A percentile compares a stretch with the other conserved stretches of the same genome.
Conservation (phyloP, 2,113 vertebrate genomes). For the Tauraco erythrolophus region DNA sequence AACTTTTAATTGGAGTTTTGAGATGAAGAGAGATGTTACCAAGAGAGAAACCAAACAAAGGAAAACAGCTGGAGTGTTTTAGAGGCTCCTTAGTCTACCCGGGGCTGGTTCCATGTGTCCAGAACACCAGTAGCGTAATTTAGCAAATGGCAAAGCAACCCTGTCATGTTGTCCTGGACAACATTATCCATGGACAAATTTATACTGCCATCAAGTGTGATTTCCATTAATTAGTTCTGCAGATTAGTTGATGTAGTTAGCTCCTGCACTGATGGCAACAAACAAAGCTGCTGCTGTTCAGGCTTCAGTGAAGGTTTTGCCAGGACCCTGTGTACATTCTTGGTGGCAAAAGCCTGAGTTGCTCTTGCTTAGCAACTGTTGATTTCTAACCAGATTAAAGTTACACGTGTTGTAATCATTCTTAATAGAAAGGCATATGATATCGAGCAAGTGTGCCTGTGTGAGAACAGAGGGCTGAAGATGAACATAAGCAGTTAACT, state of each 20-base stretch:
- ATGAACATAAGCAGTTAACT: background rate
- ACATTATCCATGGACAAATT: background rate
- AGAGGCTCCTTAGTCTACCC: background rate
- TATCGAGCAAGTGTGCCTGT: background rate
- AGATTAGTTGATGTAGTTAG: background rate
- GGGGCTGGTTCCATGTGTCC: background rate
- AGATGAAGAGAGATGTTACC: background rate
- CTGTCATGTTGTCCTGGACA: background rate
- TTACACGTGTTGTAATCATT: background rate
- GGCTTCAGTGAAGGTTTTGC: background rate
- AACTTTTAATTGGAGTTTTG: background rate
- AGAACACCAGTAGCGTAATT: background rate
- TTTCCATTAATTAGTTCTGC: background rate
- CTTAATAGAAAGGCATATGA: background rate
- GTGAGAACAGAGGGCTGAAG: background rate
- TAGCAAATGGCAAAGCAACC: background rate
- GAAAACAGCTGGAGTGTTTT: background rate
- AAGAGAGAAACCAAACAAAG: background rate
- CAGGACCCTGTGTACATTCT: background rate
- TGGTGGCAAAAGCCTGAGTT: background rate
- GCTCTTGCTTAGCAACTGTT: conserved; percentile 19
- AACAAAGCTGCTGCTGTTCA: background rate
- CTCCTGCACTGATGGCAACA: background rate
- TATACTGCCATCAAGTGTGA: background rate
- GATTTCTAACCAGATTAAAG: background rate